phyloP scores from a whole-genome alignment of 2,888 invertebrate genomes.

The Eristalis arbustorum region DNA sequence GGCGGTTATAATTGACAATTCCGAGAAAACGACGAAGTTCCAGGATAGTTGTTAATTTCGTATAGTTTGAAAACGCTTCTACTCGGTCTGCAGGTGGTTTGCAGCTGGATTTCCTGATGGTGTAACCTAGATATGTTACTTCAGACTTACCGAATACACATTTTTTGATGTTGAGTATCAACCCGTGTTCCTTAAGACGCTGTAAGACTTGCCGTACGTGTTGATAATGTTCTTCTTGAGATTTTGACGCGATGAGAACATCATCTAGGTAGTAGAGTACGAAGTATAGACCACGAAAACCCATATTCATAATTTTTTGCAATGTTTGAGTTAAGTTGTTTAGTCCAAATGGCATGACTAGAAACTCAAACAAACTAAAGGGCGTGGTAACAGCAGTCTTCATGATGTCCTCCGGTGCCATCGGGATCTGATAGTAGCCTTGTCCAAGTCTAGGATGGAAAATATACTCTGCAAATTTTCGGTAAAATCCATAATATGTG shows the following conservation, averaged over 20 bases:
- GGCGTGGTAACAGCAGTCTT: constrained; percentile 72
- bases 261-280: constrained; percentile 72
- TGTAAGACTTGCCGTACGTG: constrained; percentile 38
- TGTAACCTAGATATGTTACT: constrained; percentile 10
- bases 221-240: constrained; percentile 61
- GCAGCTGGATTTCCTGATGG: constrained; percentile 21
- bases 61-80: background rate
- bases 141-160: constrained; percentile 19
- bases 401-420: constrained; percentile 3
- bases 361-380: constrained; percentile 24
- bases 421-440: constrained; percentile 1
- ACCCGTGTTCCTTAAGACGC: constrained; percentile 44
- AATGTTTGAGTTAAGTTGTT: no score
- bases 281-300: constrained; percentile 36
- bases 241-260: constrained; percentile 69
- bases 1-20: constrained; percentile 28
- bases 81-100: constrained; percentile 27
- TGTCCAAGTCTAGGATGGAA: background rate
- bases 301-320: background rate
- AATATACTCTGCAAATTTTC: background rate
- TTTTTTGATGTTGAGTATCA: constrained; percentile 64
- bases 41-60: no score
- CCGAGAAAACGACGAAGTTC: constrained; percentile 5
- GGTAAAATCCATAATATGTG: background rate
- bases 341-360: no score